phyloP scores from a whole-genome alignment of 2,888 invertebrate species.

The Oasisia sp. region DNA sequence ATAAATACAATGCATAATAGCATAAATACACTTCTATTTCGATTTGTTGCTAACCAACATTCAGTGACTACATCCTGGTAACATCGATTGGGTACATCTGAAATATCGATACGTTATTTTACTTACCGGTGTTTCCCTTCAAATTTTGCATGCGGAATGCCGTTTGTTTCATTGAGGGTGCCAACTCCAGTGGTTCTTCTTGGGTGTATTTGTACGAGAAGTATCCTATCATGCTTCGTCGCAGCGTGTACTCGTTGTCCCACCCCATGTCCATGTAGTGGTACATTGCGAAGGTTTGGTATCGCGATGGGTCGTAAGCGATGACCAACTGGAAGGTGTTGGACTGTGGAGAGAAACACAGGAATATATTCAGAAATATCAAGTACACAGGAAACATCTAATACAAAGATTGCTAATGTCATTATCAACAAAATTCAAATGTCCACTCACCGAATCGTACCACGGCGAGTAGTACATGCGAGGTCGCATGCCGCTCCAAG shows the following conservation, averaged over 20 bases:
- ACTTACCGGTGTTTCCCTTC: background rate
- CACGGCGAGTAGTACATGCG: background rate
- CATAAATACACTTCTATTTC: too few relatives aligned
- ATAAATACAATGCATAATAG: too few relatives aligned
- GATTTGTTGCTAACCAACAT: background rate
- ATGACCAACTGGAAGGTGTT: conserved; percentile 20
- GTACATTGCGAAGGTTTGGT: conserved; percentile 7
- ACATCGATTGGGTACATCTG: background rate
- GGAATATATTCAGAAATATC: too few relatives aligned
- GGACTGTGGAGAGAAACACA: background rate
- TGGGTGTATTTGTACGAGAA: background rate
- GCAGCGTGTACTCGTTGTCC: background rate
- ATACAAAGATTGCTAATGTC: too few relatives aligned
- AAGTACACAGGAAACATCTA: too few relatives aligned
- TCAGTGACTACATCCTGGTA: background rate
- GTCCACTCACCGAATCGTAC: background rate
- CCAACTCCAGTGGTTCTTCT: background rate
- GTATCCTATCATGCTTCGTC: background rate
- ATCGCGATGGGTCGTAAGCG: background rate
- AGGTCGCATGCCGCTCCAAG: background rate
- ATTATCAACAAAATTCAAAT: background rate
- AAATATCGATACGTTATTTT: background rate
- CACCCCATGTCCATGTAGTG: conserved; percentile 18
- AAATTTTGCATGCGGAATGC: background rate
- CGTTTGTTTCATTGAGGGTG: background rate